These are phyloP conservation scores for Brevimyrus niger DNA, from an alignment of 2,113 vertebrate genomes.

Conservation along the genomic window DNA sequence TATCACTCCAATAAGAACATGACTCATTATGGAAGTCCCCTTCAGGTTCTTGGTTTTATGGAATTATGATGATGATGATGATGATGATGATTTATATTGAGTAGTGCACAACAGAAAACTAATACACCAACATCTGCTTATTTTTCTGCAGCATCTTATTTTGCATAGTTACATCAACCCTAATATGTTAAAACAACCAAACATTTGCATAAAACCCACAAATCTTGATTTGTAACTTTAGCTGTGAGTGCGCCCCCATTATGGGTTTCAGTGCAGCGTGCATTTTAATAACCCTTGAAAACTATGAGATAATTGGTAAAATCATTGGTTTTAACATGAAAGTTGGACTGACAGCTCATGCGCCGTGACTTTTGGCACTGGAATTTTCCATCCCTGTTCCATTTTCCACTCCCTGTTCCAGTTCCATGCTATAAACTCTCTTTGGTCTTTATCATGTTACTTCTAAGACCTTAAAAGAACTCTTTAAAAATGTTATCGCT, in stretches of 20 bases:
- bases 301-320: background rate
- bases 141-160: background rate
- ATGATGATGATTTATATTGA: background rate
- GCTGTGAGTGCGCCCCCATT: background rate
- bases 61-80: background rate
- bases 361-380: background rate
- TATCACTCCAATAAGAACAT: background rate
- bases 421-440: background rate
- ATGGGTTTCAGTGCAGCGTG: background rate
- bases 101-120: background rate
- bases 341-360: background rate
- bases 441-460: background rate
- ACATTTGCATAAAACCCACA: background rate
- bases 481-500: background rate
- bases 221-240: background rate
- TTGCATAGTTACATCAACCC: background rate
- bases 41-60: background rate
- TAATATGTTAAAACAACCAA: background rate
- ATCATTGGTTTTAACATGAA: background rate
- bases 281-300: background rate
- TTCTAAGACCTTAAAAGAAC: background rate
- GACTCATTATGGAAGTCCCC: background rate
- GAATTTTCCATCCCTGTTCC: background rate
- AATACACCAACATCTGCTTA: background rate
- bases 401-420: background rate